Evolutionary conservation across 2,797 vertebrate genomes (phyloP).

Genomic region (Tapera naevia): DNA sequence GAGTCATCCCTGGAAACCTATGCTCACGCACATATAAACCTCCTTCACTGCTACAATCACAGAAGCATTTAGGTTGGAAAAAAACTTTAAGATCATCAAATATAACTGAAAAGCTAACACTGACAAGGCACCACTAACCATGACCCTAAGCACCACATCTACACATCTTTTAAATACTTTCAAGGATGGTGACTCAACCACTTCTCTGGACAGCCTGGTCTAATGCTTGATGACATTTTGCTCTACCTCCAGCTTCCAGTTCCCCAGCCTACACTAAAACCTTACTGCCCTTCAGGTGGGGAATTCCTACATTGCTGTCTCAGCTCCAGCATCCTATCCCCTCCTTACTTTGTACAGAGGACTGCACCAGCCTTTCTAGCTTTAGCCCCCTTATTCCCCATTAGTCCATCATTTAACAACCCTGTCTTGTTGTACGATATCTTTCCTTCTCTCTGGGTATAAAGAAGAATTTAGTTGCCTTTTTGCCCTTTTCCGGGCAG

Average conservation of each 20-base stretch:
- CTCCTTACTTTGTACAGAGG: background rate
- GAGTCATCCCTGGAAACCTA: background rate
- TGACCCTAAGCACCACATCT: background rate
- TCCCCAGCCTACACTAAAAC: background rate
- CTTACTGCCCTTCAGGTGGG: background rate
- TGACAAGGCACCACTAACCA: background rate
- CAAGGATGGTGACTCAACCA: background rate
- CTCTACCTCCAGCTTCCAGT: background rate
- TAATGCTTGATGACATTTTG: background rate
- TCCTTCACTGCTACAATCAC: background rate
- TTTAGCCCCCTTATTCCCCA: background rate
- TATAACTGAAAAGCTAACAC: background rate
- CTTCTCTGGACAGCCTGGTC: background rate
- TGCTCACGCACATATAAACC: background rate
- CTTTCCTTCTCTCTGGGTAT: background rate
- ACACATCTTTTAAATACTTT: background rate
- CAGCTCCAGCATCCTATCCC: background rate
- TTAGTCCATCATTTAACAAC: background rate
- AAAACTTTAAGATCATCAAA: background rate
- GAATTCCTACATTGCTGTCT: background rate
- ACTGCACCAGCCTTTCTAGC: fast-evolving
- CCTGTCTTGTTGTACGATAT: background rate
- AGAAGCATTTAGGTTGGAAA: background rate
- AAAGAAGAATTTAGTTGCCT: background rate
- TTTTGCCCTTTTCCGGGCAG: background rate